Evolutionary conservation across 1,140 invertebrate genomes (phyloP).

Genomic region (Calephelis nemesis): DNA sequence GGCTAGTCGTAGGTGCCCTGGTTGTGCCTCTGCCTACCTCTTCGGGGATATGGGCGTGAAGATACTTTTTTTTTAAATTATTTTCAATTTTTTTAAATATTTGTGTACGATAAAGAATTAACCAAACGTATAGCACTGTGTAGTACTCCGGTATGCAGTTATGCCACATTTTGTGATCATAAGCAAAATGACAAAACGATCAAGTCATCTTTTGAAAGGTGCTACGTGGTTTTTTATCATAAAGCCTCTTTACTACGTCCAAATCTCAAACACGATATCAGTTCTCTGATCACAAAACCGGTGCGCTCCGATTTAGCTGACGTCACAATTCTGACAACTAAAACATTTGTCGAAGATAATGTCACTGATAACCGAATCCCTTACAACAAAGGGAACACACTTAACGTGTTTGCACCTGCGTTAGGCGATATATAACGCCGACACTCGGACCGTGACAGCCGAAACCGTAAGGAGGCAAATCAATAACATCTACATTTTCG

Average conservation of each 20-base stretch:
- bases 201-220: not conserved
- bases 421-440: conserved; percentile 55
- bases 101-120: too few relatives aligned
- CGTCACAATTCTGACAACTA: conserved; percentile 76
- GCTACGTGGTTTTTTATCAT: not conserved
- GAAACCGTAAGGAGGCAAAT: conserved; percentile 1
- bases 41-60: too few relatives aligned
- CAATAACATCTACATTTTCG: conserved; percentile 8
- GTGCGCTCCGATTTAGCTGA: conserved; percentile 62
- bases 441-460: conserved; percentile 45
- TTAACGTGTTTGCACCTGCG: conserved; percentile 78
- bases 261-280: conserved; percentile 52
- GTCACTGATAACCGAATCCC: conserved; percentile 76
- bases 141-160: too few relatives aligned
- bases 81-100: too few relatives aligned
- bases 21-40: too few relatives aligned
- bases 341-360: conserved; percentile 79
- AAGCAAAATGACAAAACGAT: not conserved
- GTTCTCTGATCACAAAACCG: conserved; percentile 48
- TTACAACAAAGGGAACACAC: conserved; percentile 77
- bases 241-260: conserved; percentile 36
- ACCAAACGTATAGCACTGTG: too few relatives aligned
- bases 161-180: not conserved
- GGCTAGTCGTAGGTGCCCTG: too few relatives aligned
- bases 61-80: too few relatives aligned